A percentile compares a stretch with the other conserved stretches of the same genome.
Conservation (phyloP, 2,113 vertebrate species). For the Athene cunicularia region DNA sequence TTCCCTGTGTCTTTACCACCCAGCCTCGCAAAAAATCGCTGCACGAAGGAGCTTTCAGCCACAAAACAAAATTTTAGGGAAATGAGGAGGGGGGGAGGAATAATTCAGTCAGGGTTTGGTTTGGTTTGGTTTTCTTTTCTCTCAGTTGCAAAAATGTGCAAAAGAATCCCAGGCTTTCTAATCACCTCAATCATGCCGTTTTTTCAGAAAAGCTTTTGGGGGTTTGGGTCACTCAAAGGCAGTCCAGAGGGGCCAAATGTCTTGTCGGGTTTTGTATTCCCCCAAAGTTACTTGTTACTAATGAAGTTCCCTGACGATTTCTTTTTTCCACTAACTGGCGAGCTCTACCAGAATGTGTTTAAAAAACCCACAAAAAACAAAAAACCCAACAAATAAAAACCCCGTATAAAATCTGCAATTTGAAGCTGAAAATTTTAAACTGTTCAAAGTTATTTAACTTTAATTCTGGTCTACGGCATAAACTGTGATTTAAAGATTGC, state of each 20-base stretch:
- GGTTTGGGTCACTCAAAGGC: not conserved
- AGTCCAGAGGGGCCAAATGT: not conserved
- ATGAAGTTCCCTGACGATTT: not conserved
- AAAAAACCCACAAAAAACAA: not conserved
- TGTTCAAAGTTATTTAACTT: not conserved
- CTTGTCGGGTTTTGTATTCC: not conserved
- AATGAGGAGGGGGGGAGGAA: too few species aligned
- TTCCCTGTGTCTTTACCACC: too few species aligned
- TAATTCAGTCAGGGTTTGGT: not conserved
- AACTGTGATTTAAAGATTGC: not conserved
- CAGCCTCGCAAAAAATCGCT: too few species aligned
- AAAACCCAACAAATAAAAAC: not conserved
- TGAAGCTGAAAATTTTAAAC: not conserved
- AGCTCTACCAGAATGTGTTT: not conserved
- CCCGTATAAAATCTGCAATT: not conserved
- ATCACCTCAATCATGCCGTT: fast-evolving
- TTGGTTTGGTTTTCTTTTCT: not conserved
- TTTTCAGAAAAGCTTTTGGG: not conserved
- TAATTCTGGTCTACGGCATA: not conserved
- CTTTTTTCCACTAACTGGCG: fast-evolving
- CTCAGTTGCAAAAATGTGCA: not conserved
- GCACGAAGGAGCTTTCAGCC: too few species aligned
- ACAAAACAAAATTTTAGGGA: too few species aligned
- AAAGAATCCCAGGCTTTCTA: not conserved
- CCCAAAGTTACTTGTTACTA: not conserved